phyloP scores from a whole-genome alignment of 2,797 vertebrate genomes.

The Danio kyathit region DNA sequence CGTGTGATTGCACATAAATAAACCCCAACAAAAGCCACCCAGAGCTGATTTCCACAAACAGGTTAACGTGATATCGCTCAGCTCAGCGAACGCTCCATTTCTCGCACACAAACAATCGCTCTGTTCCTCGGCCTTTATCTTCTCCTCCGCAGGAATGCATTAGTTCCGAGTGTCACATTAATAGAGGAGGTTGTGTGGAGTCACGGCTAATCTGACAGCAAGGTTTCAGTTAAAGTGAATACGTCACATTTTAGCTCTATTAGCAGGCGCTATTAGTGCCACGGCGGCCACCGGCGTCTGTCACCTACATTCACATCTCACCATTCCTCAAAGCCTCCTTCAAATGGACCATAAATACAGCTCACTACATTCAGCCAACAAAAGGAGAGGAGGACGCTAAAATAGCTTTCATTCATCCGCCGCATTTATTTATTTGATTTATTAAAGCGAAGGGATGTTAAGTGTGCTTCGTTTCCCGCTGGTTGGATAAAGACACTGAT shows the following conservation, averaged over 20 bases:
- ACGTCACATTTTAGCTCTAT: conserved; percentile 81
- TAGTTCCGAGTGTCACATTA: conserved; percentile 80
- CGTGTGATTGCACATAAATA: conserved; percentile 30
- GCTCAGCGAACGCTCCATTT: conserved; percentile 19
- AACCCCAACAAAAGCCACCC: conserved; percentile 29
- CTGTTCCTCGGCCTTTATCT: conserved; percentile 61
- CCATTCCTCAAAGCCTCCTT: conserved; percentile 71
- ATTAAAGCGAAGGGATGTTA: background rate
- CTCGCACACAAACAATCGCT: conserved; percentile 45
- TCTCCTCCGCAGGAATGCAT: conserved; percentile 71
- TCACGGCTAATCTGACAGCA: conserved; percentile 81
- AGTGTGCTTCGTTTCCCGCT: background rate
- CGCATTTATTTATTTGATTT: background rate
- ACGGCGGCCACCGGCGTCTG: conserved; percentile 72
- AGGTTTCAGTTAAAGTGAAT: conserved; percentile 82
- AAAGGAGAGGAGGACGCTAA: conserved; percentile 55
- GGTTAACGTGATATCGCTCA: conserved; percentile 33
- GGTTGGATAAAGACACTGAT: background rate
- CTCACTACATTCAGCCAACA: conserved; percentile 77
- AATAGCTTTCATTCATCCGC: background rate
- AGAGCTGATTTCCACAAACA: conserved; percentile 32
- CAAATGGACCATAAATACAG: conserved; percentile 81
- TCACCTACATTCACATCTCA: conserved; percentile 80
- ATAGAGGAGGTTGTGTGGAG: conserved; percentile 79
- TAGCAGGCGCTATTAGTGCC: conserved; percentile 81